These are phyloP conservation scores for Microtus pennsylvanicus DNA, from an alignment of 2,113 vertebrate species.

Conservation along the genomic window DNA sequence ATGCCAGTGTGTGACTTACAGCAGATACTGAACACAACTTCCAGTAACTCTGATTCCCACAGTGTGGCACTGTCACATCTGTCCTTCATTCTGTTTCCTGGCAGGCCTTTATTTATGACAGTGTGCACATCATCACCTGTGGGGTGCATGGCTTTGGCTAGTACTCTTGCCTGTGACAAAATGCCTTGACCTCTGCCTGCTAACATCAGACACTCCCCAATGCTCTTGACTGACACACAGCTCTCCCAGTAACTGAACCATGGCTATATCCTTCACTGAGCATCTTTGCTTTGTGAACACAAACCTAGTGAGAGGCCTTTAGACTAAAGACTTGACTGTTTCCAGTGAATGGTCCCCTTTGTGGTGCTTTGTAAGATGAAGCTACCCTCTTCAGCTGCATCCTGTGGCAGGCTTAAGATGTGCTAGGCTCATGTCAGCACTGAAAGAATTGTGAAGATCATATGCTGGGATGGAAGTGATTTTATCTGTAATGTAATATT, in stretches of 20 bases:
- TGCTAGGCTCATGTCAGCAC: neutral
- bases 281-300: neutral
- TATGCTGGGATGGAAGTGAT: constrained; percentile 22
- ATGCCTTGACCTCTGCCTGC: neutral
- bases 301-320: neutral
- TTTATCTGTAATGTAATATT: constrained; percentile 35
- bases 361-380: neutral
- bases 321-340: neutral
- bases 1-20: neutral
- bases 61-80: rapidly evolving
- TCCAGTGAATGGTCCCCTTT: neutral
- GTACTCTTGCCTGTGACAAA: neutral
- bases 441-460: neutral
- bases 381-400: neutral
- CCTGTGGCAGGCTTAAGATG: neutral
- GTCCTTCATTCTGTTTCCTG: neutral
- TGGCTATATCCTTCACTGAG: neutral
- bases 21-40: neutral
- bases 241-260: neutral
- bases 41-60: rapidly evolving
- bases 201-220: neutral
- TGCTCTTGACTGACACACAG: neutral
- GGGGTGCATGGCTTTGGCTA: neutral
- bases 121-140: neutral
- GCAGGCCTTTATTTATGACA: neutral